phyloP scores from a whole-genome alignment of 2,888 invertebrate species.

The Mamestra brassicae region DNA sequence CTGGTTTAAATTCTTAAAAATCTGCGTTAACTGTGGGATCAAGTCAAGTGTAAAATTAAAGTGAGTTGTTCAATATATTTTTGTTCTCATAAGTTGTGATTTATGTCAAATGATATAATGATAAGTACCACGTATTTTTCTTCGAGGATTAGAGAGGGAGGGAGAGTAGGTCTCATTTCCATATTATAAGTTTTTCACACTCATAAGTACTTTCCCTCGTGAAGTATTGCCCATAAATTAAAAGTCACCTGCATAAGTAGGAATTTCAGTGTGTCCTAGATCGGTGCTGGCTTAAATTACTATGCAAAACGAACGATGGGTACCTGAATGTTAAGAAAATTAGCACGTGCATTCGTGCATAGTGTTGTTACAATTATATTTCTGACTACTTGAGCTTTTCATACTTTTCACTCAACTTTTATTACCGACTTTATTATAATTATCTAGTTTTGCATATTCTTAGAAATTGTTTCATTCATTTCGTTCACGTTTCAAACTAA shows the following conservation, averaged over 20 bases:
- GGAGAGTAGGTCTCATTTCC: not conserved
- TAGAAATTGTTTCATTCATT: constrained; percentile 29
- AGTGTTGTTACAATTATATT: constrained; percentile 16
- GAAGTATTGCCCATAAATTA: not conserved
- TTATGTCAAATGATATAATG: not conserved
- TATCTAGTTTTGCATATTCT: constrained; percentile 34
- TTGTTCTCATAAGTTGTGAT: not conserved
- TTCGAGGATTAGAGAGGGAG: not conserved
- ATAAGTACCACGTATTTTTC: not conserved
- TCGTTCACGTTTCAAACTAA: not conserved
- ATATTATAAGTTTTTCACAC: not conserved
- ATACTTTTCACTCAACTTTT: constrained; percentile 26
- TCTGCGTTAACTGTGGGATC: not conserved
- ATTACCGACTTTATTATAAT: constrained; percentile 21
- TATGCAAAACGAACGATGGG: not conserved
- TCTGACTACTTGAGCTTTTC: constrained; percentile 2
- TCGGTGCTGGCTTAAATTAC: not conserved
- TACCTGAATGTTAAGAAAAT: not conserved
- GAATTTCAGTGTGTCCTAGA: not conserved
- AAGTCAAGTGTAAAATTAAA: not conserved
- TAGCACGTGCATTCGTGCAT: not conserved
- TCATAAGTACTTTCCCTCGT: not conserved
- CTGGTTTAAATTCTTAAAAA: not conserved
- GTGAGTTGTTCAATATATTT: not conserved
- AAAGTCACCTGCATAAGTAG: not conserved